Evolutionary conservation across 2,888 invertebrate species (phyloP), one percentile per base, ranked within the genome.

Genomic region (Cantharis rufa): DNA sequence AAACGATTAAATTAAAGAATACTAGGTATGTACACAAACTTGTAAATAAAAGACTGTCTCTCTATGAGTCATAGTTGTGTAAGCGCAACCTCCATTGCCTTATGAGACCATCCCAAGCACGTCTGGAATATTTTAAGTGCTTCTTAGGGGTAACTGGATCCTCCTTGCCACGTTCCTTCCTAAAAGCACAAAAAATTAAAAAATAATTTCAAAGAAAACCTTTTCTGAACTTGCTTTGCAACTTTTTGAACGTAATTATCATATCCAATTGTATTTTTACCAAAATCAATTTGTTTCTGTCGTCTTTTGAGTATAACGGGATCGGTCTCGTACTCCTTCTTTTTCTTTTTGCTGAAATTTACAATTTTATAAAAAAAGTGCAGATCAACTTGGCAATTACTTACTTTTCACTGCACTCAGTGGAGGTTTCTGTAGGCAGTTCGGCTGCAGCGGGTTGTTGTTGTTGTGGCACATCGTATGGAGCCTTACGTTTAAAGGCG

Each of bases 231-330:
- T 90, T 90, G 96, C 95, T 90, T 91, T 62, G 95, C 94, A 64
- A 97, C 91, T 82, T 89, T 83, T 82, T 90, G 89, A 10, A 90
- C 84, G 82, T 96, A 98, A 87, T 93, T 92, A 82, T 94, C 92
- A 86, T 98, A 98, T 62, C 95, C 96, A 80, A 93, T 88, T 27
- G 98, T 98, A 85, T 96, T 97, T 89, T 97, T 98, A 11, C 98
- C 98, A 89, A 96, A 98, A 87, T 97, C 96, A 84, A 98, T 95
- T 89, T 97, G 97, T 88, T 98, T 98, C 85, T 97, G 96, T 64
- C 98, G 90, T 79, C 98, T 91, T 62, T 91, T 89, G 76, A 98
- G 88, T 21, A 94, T 87, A 3, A 85, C 89, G 15, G 92, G 91
- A 89, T 98, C 95, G 9, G 91, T 92, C 88, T 97, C 97, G 28